These are phyloP conservation scores for Synanthedon tipuliformis DNA, from an alignment of 2,888 invertebrate species.

Conservation along the genomic window DNA sequence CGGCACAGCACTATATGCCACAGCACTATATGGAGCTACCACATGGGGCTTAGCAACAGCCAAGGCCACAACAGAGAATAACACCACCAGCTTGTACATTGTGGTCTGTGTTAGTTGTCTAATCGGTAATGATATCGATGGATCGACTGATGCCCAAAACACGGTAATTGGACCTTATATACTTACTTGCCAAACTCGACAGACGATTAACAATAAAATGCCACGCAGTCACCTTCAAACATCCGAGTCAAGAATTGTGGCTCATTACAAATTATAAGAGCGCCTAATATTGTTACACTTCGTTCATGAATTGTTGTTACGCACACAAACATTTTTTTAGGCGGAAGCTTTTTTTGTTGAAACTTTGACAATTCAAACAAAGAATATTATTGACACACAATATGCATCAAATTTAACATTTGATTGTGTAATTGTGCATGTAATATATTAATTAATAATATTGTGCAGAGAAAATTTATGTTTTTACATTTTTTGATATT, in stretches of 20 bases:
- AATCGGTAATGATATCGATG: constrained; percentile 25
- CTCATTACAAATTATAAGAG: background rate
- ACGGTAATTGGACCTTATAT: constrained; percentile 43
- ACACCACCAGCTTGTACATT: constrained; percentile 70
- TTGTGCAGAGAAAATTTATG: too few relatives aligned
- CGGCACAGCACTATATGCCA: constrained; percentile 32
- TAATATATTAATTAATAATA: too few relatives aligned
- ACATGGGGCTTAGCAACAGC: constrained; percentile 64
- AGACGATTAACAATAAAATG: constrained; percentile 35
- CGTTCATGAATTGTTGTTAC: background rate
- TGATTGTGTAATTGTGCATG: too few relatives aligned
- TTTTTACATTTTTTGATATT: too few relatives aligned
- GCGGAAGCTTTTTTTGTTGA: constrained; percentile 16
- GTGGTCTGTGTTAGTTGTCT: constrained; percentile 55
- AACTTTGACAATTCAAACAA: background rate
- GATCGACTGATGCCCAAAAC: constrained; percentile 49
- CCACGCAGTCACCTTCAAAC: constrained; percentile 47
- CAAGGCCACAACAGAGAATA: constrained; percentile 71
- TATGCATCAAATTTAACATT: background rate
- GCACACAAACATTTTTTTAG: constrained; percentile 14
- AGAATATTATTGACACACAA: background rate
- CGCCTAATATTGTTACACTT: background rate
- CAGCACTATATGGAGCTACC: constrained; percentile 30
- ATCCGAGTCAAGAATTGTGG: background rate
- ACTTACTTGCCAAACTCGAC: constrained; percentile 24